phyloP scores from a whole-genome alignment of 2,888 invertebrate genomes.

The Caenorhabditis doughertyi region DNA sequence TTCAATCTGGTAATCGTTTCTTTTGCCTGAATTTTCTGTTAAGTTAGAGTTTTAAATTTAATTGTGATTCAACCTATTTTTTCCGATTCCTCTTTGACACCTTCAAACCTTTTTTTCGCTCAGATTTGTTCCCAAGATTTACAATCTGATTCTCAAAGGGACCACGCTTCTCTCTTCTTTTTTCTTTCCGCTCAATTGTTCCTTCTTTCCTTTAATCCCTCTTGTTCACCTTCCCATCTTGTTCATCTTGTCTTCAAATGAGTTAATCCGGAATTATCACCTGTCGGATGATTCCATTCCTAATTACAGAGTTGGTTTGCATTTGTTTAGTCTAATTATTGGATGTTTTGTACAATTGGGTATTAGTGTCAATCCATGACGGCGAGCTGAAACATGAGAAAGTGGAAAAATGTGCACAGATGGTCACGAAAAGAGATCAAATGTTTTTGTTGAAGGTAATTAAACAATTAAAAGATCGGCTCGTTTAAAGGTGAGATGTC shows the following conservation, averaged over 20 bases:
- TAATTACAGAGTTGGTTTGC: neutral
- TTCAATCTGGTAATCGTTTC: too few species aligned
- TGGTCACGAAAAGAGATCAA: constrained; percentile 2
- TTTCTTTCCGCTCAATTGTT: constrained; percentile 32
- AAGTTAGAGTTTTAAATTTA: neutral
- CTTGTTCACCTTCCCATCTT: constrained; percentile 4
- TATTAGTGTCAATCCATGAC: constrained; percentile 11
- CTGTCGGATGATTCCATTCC: neutral
- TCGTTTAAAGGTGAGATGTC: too few species aligned
- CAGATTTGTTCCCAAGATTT: constrained; percentile 11
- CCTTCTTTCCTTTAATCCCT: neutral
- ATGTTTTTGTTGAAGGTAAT: neutral
- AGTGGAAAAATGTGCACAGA: constrained; percentile 35
- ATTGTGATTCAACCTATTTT: neutral
- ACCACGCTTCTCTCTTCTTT: constrained; percentile 5
- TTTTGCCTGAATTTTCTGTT: neutral
- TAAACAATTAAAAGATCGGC: neutral
- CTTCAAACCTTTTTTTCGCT: neutral
- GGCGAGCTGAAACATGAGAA: constrained; percentile 28
- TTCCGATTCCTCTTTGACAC: neutral
- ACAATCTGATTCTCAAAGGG: constrained; percentile 25
- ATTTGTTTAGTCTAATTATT: constrained; percentile 24
- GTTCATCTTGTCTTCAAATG: neutral
- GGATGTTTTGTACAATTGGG: neutral
- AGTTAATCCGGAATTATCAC: constrained; percentile 44